Evolutionary conservation across 2,888 invertebrate species (phyloP).

Genomic region (Monoplex corrugatus): DNA sequence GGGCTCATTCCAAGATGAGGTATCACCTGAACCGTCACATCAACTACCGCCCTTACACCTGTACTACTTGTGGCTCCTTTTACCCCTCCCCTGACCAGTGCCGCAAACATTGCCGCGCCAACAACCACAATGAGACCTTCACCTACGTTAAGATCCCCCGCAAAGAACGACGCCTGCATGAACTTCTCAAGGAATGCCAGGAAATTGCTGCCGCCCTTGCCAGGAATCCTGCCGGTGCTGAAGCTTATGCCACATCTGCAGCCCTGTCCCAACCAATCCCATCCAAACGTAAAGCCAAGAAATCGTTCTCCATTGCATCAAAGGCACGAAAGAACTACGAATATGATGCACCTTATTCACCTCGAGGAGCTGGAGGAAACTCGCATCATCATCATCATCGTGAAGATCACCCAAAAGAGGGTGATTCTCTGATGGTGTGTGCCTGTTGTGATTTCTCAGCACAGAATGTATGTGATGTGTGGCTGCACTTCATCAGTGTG

Average conservation of each 20-base stretch:
- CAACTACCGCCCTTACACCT: slow-evolving; percentile 61
- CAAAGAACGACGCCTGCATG: slow-evolving; percentile 57
- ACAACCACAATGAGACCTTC: slow-evolving; percentile 59
- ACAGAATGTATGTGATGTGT: slow-evolving; percentile 47
- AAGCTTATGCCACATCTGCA: neutral
- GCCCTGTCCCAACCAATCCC: slow-evolving; percentile 1
- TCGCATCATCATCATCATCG: neutral
- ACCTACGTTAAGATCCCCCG: slow-evolving; percentile 58
- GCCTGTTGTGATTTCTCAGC: slow-evolving; percentile 46
- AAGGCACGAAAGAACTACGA: slow-evolving; percentile 29
- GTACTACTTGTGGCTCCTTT: slow-evolving; percentile 57
- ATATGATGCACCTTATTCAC: slow-evolving; percentile 40
- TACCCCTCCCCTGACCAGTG: slow-evolving; percentile 63
- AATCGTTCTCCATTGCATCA: slow-evolving; percentile 16
- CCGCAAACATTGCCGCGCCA: slow-evolving; percentile 59
- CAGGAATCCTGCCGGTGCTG: neutral
- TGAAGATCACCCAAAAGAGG: slow-evolving; percentile 33
- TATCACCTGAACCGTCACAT: slow-evolving; percentile 62
- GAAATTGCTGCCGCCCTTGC: slow-evolving; percentile 50
- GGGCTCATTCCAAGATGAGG: slow-evolving; percentile 61
- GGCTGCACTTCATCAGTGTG: slow-evolving; percentile 48
- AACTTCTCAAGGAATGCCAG: slow-evolving; percentile 56
- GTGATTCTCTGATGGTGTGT: slow-evolving; percentile 41
- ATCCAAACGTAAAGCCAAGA: slow-evolving; percentile 44
- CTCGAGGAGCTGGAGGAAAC: neutral